Conservation (phyloP, 2,797 vertebrate genomes). For the Sternotherus odoratus region DNA sequence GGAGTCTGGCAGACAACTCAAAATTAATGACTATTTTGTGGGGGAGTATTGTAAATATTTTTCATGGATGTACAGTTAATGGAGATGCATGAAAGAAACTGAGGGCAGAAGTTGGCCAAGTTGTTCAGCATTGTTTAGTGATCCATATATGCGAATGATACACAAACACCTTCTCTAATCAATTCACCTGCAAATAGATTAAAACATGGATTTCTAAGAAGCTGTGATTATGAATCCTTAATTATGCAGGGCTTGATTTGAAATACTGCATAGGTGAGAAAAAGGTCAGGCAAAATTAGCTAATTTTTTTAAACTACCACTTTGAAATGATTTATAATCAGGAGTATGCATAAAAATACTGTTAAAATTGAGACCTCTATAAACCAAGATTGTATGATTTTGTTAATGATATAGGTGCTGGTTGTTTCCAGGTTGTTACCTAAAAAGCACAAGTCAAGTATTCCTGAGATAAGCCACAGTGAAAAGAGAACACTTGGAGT, state of each 20-base stretch:
- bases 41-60: neutral
- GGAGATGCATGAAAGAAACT: neutral
- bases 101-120: neutral
- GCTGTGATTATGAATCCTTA: neutral
- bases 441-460: neutral
- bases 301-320: neutral
- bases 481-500: neutral
- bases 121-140: accelerated
- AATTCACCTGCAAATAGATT: neutral
- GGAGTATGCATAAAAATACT: neutral
- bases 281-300: neutral
- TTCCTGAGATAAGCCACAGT: neutral
- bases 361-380: neutral
- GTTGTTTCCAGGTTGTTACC: neutral
- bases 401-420: neutral
- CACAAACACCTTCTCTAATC: neutral
- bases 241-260: neutral
- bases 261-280: neutral
- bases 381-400: neutral
- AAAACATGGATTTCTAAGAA: neutral
- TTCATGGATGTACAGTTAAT: neutral
- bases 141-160: accelerated
- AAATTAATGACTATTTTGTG: neutral
- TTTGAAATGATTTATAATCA: neutral
- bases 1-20: neutral